Evolutionary conservation across 2,888 invertebrate genomes (phyloP), one percentile per base, ranked within the genome.

Genomic region (Gisinianus flammeolus): DNA sequence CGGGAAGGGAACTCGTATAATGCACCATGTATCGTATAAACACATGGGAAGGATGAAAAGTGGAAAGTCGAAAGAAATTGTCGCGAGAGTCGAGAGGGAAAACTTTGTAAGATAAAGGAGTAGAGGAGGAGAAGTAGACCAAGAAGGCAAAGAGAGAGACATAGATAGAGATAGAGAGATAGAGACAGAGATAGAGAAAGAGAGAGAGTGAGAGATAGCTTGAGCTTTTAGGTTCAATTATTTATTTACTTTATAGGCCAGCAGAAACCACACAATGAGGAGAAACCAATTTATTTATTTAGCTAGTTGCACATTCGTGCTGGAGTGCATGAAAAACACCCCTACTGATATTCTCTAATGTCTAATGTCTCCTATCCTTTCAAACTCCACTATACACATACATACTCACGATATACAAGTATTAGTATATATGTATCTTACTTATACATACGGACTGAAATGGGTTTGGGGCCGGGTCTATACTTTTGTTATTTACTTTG

Each of bases 201-300:
- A 35, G 35, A 35, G 35, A 44, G 44, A 44, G 44, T 2, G 6
- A 4, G 19, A 19, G 44, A 44, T 44, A 12, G 44, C n/a, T 44
- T 44, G 44, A 44, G 58, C 58, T 58, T 58, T 22, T 26, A n/a
- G 58, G 58, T 22, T 26, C 22, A 26, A 58, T 26, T 26, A 58
- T 24, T 26, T 58, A 58, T 24, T 24, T 58, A 58, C 58, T 24
- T 24, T 24, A 58, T 26, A 58, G 26, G 58, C 58, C 58, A 58
- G 58, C 24, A 2, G 58, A 58, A 58, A 58, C 24, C 26, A 58
- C 22, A 58, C 2, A 58, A 58, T 66, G 30, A 66, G 67, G 33
- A 67, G 26, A 58, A 58, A n/a, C 33, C 67, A 67, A 67, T 67
- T 67, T 67, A 66, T 66, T 66, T 66, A 67, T 67, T 67, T 28